Evolutionary conservation across 2,113 vertebrate genomes (phyloP), one percentile per base, ranked within the genome.

Genomic region (Percina caprodes): DNA sequence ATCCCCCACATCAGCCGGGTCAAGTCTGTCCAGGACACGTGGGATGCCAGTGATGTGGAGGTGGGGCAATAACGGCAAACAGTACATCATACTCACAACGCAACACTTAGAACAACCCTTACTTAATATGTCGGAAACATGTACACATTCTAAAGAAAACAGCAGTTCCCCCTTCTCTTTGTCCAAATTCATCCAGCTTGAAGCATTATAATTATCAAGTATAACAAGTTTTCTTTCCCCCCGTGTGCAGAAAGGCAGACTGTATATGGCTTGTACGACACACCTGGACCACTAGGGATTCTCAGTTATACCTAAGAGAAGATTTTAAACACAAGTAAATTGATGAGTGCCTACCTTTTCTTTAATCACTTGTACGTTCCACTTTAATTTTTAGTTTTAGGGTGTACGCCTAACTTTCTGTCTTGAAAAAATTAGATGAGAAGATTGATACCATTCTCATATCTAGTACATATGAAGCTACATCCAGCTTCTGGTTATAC

Each of bases 1-100:
- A 97, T 98, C 49, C 96, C 97, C 6, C 96, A 97, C 77, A 95
- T 98, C 95, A 98, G 96, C 95, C 95, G 95, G 80, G 96, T 99
- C 82, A 99, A 99, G 90, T 98, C 97, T 0, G 92, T 98, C 46
- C 95, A 95, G 93, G 98, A 99, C 3, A 87, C 96, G 54, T 99
- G 98, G 97, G 97, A 99, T 0, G 95, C 95, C 55, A 92, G 93
- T 12, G 97, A 99, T 69, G 95, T 98, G 84, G 96, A 99, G 97
- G 98, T 99, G 94, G 0, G 90, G 13, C 35, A 0, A 77, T 15
- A 1, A 30, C 14, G 33, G 56, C 21, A 48, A 67, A 39, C 49
- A 42, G 9, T 4, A 13, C n/a, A n/a, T n/a, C n/a, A n/a, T n/a
- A n/a, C 18, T 54, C 1, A 0, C 16, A 54, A 52, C 6, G 1